These are phyloP conservation scores for Eulacestoma nigropectus DNA, from an alignment of 2,113 vertebrate genomes.

Conservation along the genomic window DNA sequence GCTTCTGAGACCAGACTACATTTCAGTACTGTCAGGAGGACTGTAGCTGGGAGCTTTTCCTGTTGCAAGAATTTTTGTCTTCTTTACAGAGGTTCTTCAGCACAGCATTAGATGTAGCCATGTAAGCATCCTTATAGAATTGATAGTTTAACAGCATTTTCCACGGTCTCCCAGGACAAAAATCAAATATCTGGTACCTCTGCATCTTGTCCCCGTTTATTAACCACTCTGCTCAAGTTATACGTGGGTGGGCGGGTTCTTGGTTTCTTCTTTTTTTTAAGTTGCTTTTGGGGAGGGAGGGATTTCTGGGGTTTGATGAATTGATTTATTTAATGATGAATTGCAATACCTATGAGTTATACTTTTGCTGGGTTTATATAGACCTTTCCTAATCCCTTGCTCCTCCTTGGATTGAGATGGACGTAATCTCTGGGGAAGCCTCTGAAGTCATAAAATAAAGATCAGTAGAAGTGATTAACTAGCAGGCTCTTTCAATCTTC, in stretches of 20 bases:
- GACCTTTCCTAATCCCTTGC: neutral
- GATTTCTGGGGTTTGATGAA: neutral
- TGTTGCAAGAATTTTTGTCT: neutral
- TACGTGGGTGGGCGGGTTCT: neutral
- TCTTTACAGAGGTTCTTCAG: neutral
- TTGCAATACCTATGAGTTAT: neutral
- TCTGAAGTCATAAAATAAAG: neutral
- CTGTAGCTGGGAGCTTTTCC: neutral
- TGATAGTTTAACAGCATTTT: neutral
- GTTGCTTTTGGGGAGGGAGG: neutral
- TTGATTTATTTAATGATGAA: neutral
- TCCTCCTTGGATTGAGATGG: neutral
- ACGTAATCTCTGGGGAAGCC: neutral
- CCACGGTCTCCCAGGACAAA: neutral
- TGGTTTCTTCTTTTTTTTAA: neutral
- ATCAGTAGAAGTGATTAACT: neutral
- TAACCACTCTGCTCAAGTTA: neutral
- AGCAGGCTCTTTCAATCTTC: neutral
- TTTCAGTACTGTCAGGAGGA: neutral
- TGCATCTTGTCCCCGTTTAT: rapidly evolving
- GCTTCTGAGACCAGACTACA: neutral
- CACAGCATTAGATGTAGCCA: neutral
- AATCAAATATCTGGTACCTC: neutral
- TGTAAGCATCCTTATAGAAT: neutral
- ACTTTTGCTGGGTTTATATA: neutral